Percentiles rank a stretch among this genome's conserved stretches.
These are phyloP conservation scores for Cololabis saira DNA, from an alignment of 2,113 vertebrate species.

Conservation along the genomic window DNA sequence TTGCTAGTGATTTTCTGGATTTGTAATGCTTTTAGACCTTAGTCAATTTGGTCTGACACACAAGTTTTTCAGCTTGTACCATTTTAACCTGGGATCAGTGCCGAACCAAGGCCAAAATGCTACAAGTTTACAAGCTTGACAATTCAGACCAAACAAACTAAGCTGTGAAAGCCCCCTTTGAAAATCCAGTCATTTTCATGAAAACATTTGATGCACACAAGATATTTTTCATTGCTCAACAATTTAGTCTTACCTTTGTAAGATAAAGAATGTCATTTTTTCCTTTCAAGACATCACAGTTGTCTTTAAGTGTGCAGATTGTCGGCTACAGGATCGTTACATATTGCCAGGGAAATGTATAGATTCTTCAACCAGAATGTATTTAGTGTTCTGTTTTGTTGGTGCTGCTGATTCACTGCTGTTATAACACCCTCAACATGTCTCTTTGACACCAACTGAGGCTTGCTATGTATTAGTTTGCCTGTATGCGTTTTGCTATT, in stretches of 20 bases:
- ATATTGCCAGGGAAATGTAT: conserved; percentile 21
- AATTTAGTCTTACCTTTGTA: neutral
- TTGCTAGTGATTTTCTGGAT: too few species aligned
- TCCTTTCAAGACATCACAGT: neutral
- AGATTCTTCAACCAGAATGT: conserved; percentile 27
- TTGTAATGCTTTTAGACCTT: too few species aligned
- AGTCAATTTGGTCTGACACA: too few species aligned
- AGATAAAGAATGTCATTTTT: neutral
- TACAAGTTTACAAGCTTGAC: too few species aligned
- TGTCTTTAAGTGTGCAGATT: conserved; percentile 6
- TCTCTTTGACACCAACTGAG: conserved; percentile 53
- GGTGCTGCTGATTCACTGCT: conserved; percentile 57
- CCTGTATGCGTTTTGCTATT: conserved; percentile 12
- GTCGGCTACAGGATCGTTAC: conserved; percentile 8
- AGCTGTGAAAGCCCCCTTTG: too few species aligned
- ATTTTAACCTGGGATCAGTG: too few species aligned
- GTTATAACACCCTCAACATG: conserved; percentile 65
- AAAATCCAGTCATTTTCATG: too few species aligned
- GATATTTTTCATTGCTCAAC: neutral
- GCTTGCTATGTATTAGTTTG: conserved; percentile 39
- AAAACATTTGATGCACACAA: too few species aligned
- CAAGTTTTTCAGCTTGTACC: too few species aligned
- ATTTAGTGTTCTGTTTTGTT: conserved; percentile 39
- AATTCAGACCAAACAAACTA: too few species aligned
- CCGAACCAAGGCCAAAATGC: too few species aligned